phyloP scores from a whole-genome alignment of 2,888 invertebrate genomes.

The Scotopteryx bipunctaria region DNA sequence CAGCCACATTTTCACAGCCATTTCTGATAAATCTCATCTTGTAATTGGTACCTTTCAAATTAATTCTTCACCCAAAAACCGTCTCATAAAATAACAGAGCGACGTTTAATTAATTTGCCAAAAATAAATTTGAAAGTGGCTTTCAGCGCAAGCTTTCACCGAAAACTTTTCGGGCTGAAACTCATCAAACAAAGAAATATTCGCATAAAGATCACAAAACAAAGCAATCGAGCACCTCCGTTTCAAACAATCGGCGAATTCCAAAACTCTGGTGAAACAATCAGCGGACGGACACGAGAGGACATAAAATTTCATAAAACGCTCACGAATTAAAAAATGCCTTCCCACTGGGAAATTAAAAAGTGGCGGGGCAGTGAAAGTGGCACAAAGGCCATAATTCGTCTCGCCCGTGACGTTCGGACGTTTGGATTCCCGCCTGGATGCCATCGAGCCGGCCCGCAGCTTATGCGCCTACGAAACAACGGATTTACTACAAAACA shows the following conservation, averaged over 20 bases:
- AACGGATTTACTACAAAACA: constrained; percentile 68
- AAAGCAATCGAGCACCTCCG: constrained; percentile 42
- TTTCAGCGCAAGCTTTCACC: constrained; percentile 26
- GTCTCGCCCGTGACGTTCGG: constrained; percentile 66
- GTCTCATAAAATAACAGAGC: constrained; percentile 34
- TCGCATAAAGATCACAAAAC: constrained; percentile 38
- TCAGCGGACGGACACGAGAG: constrained; percentile 56
- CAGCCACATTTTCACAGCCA: constrained; percentile 19
- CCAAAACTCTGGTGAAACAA: constrained; percentile 58
- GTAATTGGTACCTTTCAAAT: constrained; percentile 30
- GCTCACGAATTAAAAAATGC: constrained; percentile 74
- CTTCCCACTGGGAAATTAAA: constrained; percentile 73
- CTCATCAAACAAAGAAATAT: constrained; percentile 35
- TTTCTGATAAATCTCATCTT: constrained; percentile 25
- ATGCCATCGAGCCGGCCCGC: constrained; percentile 46
- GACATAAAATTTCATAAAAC: constrained; percentile 75
- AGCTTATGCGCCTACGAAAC: constrained; percentile 53
- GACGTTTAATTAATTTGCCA: constrained; percentile 36
- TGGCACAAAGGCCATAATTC: constrained; percentile 78
- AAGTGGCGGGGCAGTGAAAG: constrained; percentile 69
- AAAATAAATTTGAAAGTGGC: constrained; percentile 32
- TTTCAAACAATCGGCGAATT: constrained; percentile 59
- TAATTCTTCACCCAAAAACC: constrained; percentile 27
- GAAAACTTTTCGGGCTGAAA: constrained; percentile 33
- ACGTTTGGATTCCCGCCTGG: constrained; percentile 57